Conservation (phyloP, 2,113 vertebrate genomes). For the Heterocephalus glaber region DNA sequence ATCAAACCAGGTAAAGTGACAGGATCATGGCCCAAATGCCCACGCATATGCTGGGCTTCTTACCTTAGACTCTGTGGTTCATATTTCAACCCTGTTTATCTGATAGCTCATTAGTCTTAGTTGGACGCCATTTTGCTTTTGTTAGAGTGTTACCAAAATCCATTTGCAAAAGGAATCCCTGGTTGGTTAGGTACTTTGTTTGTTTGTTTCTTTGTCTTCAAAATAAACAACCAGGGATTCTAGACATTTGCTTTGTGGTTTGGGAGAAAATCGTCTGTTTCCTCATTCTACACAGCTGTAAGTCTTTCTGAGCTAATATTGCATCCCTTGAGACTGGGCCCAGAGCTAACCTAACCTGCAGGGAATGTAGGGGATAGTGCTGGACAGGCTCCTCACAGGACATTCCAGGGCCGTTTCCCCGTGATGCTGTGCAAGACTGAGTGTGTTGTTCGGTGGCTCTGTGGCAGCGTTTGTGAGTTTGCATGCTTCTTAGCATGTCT, state of each 20-base stretch:
- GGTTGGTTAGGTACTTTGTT: slow-evolving; percentile 32
- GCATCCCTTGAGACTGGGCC: slow-evolving; percentile 52
- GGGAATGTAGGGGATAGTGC: slow-evolving; percentile 58
- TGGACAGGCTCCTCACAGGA: slow-evolving; percentile 50
- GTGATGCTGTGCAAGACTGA: slow-evolving; percentile 14
- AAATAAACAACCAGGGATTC: neutral
- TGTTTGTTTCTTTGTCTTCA: slow-evolving; percentile 53
- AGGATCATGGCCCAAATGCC: fast-evolving
- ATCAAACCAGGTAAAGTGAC: neutral
- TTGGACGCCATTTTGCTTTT: neutral
- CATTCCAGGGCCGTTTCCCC: slow-evolving; percentile 40
- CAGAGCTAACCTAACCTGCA: neutral
- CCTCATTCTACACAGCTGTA: slow-evolving; percentile 39
- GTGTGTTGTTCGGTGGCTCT: neutral
- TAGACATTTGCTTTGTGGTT: slow-evolving; percentile 63
- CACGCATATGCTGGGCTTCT: neutral
- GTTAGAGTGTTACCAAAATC: slow-evolving; percentile 10
- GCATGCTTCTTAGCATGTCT: neutral
- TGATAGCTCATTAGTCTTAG: neutral
- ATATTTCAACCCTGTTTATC: neutral
- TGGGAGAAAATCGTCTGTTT: neutral
- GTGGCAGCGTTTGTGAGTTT: neutral
- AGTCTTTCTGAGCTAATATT: slow-evolving; percentile 51
- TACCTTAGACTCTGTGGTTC: neutral
- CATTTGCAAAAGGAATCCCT: slow-evolving; percentile 17